These are phyloP conservation scores for Hipparchia semele DNA, from an alignment of 2,888 invertebrate species.

Conservation along the genomic window DNA sequence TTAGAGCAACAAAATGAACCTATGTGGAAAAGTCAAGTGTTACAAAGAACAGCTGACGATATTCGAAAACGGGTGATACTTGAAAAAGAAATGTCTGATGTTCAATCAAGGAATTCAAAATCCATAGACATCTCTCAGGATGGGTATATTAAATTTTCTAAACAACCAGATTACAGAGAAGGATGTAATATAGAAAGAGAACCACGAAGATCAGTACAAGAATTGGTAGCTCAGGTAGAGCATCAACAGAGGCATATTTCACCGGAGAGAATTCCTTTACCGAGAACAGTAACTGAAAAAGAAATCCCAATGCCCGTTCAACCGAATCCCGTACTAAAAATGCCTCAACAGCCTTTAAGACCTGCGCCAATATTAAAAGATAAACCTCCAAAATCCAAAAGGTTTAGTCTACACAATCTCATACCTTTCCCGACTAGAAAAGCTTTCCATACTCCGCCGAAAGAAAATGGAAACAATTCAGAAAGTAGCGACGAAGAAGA, in stretches of 20 bases:
- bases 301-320: conserved; percentile 54
- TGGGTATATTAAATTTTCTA: conserved; percentile 76
- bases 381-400: conserved; percentile 75
- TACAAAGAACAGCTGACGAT: conserved; percentile 76
- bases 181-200: conserved; percentile 59
- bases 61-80: conserved; percentile 68
- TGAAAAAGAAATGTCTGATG: conserved; percentile 71
- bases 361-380: conserved; percentile 77
- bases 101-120: conserved; percentile 58
- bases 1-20: conserved; percentile 53
- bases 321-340: conserved; percentile 63
- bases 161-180: conserved; percentile 59
- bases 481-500: conserved; percentile 84
- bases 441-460: conserved; percentile 73
- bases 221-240: conserved; percentile 85
- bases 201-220: conserved; percentile 83
- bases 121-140: conserved; percentile 77
- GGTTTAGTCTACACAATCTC: conserved; percentile 78
- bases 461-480: conserved; percentile 78
- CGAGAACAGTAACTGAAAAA: conserved; percentile 64
- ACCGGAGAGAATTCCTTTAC: conserved; percentile 64
- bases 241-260: conserved; percentile 70
- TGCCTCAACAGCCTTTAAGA: conserved; percentile 75
- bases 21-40: conserved; percentile 75
- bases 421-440: conserved; percentile 80